These are phyloP conservation scores for Jordanella pulchra DNA, from an alignment of 2,797 vertebrate genomes.

Conservation along the genomic window DNA sequence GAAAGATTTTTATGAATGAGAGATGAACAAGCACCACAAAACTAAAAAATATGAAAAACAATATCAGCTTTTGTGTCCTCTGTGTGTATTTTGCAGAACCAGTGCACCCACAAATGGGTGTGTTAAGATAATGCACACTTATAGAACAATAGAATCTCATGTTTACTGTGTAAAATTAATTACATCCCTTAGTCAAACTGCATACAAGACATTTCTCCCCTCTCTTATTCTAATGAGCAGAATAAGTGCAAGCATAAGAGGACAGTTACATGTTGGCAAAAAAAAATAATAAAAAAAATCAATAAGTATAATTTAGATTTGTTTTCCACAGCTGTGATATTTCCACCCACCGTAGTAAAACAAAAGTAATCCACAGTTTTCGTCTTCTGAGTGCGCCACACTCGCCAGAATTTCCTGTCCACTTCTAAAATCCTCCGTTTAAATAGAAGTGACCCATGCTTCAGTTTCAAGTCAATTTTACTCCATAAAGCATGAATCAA, in stretches of 20 bases:
- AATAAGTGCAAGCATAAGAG: slow-evolving; percentile 51
- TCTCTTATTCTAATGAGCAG: slow-evolving; percentile 45
- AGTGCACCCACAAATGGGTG: not conserved
- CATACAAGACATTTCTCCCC: slow-evolving; percentile 11
- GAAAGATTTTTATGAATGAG: slow-evolving; percentile 22
- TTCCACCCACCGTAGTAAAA: slow-evolving; percentile 20
- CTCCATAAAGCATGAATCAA: slow-evolving; percentile 41
- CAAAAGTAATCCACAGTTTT: slow-evolving; percentile 23
- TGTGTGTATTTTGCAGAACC: not conserved
- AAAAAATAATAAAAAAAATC: too few species aligned
- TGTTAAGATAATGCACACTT: slow-evolving; percentile 24
- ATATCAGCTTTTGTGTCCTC: not conserved
- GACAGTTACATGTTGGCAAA: slow-evolving; percentile 37
- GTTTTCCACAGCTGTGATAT: slow-evolving; percentile 34
- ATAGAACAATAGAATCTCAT: slow-evolving; percentile 18
- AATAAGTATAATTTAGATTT: slow-evolving; percentile 29
- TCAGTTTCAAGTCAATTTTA: slow-evolving; percentile 25
- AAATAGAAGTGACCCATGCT: slow-evolving; percentile 15
- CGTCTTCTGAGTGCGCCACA: slow-evolving; percentile 34
- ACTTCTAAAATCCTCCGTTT: slow-evolving; percentile 28
- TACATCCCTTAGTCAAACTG: slow-evolving; percentile 14
- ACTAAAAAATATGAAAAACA: slow-evolving; percentile 6
- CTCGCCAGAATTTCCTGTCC: slow-evolving; percentile 56
- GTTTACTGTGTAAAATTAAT: slow-evolving; percentile 15
- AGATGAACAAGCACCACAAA: slow-evolving; percentile 11